phyloP scores from a whole-genome alignment of 2,797 vertebrate genomes.

The Diplodus sargus region DNA sequence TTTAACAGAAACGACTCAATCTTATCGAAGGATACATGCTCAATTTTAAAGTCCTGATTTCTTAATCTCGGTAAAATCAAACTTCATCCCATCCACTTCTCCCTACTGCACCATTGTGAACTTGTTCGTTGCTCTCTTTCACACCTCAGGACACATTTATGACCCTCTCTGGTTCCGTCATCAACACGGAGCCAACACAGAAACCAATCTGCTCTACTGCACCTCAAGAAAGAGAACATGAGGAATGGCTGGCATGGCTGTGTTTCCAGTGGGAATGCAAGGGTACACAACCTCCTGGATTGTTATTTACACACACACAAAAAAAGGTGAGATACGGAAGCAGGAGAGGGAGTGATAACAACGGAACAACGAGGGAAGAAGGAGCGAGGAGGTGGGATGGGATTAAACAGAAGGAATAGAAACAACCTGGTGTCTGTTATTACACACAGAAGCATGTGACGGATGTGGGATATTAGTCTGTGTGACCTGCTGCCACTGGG shows the following conservation, averaged over 20 bases:
- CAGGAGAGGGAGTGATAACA: constrained; percentile 21
- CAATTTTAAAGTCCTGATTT: not conserved
- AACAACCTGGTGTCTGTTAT: constrained; percentile 59
- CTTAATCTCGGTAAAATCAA: not conserved
- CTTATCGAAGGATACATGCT: not conserved
- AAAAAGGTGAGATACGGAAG: constrained; percentile 12
- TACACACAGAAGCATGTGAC: constrained; percentile 48
- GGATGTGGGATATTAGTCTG: constrained; percentile 60
- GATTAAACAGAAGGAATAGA: constrained; percentile 55
- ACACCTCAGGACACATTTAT: constrained; percentile 43
- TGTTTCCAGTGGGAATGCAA: constrained; percentile 36
- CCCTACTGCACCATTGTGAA: constrained; percentile 4
- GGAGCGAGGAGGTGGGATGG: constrained; percentile 22
- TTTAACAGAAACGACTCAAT: not conserved
- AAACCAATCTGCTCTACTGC: constrained; percentile 60
- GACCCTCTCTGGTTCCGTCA: constrained; percentile 34
- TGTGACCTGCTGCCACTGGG: constrained; percentile 66
- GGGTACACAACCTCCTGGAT: constrained; percentile 37
- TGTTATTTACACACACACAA: constrained; percentile 56
- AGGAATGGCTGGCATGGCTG: constrained; percentile 47
- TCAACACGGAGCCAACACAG: constrained; percentile 19
- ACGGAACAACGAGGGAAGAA: constrained; percentile 21
- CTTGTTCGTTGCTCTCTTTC: constrained; percentile 42
- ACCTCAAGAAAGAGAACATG: constrained; percentile 49
- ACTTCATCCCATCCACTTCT: not conserved